A percentile compares a stretch with the other conserved stretches of the same genome.
These are phyloP conservation scores for Ammodytes dubius DNA, from an alignment of 2,113 vertebrate species.

Conservation along the genomic window DNA sequence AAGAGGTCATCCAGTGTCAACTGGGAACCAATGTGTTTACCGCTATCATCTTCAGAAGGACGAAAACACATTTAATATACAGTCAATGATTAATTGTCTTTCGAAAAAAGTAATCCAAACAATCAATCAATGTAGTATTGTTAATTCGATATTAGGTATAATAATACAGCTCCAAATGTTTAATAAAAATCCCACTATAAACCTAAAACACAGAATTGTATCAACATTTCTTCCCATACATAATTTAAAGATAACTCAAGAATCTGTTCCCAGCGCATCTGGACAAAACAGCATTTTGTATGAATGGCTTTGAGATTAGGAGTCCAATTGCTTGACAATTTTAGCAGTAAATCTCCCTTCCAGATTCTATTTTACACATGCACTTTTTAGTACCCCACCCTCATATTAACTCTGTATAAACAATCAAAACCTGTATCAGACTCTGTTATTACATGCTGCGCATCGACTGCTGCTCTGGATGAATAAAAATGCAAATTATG, in stretches of 20 bases:
- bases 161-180: not conserved
- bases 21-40: constrained; percentile 86
- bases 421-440: not conserved
- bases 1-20: constrained; percentile 94
- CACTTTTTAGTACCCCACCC: not conserved
- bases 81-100: not conserved
- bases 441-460: not conserved
- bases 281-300: not conserved
- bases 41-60: constrained; percentile 85
- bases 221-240: not conserved
- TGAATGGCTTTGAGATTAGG: not conserved
- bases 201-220: not conserved
- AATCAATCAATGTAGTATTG: not conserved
- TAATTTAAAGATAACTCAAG: no score
- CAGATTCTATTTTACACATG: not conserved
- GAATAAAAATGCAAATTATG: not conserved
- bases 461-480: not conserved
- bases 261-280: not conserved
- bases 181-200: not conserved
- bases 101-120: not conserved
- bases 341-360: not conserved
- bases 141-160: not conserved
- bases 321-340: not conserved
- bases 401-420: not conserved
- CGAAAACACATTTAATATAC: not conserved